Evolutionary conservation across 1,140 invertebrate species (phyloP).

Genomic region (Orussus abietinus): DNA sequence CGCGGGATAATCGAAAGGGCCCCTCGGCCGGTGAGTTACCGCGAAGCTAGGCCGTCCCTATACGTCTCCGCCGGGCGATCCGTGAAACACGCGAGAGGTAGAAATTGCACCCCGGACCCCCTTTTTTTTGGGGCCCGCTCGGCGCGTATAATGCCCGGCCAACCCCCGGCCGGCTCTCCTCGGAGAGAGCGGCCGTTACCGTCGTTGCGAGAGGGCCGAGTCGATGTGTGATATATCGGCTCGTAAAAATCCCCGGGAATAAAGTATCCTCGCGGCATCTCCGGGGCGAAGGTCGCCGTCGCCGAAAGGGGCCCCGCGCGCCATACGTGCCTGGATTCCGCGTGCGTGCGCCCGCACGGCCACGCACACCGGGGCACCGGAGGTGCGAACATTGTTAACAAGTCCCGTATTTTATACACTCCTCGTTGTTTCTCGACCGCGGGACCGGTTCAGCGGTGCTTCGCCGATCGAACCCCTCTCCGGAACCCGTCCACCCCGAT

Average conservation of each 20-base stretch:
- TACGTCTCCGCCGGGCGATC: neutral
- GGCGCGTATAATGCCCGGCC: conserved; percentile 28
- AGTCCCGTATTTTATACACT: conserved; percentile 50
- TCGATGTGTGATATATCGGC: conserved; percentile 54
- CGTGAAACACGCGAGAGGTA: neutral
- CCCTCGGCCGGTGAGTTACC: too few relatives aligned
- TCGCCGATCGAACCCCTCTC: too few relatives aligned
- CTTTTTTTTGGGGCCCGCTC: conserved; percentile 24
- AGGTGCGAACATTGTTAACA: conserved; percentile 55
- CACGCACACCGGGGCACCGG: conserved; percentile 20
- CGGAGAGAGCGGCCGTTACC: conserved; percentile 22
- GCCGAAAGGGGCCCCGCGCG: conserved; percentile 42
- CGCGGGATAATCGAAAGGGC: too few relatives aligned
- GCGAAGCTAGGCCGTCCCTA: too few relatives aligned
- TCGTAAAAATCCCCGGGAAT: conserved; percentile 52
- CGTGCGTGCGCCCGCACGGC: conserved; percentile 12
- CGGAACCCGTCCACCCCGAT: too few relatives aligned
- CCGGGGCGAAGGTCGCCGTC: conserved; percentile 48
- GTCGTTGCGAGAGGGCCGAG: conserved; percentile 8
- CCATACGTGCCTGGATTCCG: conserved; percentile 28
- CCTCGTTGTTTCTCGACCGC: conserved; percentile 27
- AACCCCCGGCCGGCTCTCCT: conserved; percentile 34
- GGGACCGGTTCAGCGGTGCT: conserved; percentile 24
- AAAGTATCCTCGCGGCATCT: conserved; percentile 52
- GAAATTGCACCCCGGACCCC: conserved; percentile 21